These are phyloP conservation scores for Drosophila paramelanica DNA, from an alignment of 2,888 invertebrate species.

Conservation along the genomic window DNA sequence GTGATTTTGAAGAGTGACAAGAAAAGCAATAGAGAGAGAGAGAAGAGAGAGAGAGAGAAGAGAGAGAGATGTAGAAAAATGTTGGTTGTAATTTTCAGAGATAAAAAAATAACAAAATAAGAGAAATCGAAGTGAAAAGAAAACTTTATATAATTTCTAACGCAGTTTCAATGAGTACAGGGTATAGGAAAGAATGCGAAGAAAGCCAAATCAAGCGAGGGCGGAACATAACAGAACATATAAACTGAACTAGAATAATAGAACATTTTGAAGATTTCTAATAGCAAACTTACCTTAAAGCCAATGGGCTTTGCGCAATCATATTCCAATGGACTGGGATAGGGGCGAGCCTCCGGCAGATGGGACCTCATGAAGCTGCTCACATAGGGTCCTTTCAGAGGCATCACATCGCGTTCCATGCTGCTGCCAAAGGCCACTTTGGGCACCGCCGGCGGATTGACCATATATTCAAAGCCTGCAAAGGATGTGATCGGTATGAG, in stretches of 20 bases:
- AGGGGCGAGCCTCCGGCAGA: slow-evolving; percentile 71
- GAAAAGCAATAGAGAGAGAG: too few relatives aligned
- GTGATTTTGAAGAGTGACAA: too few relatives aligned
- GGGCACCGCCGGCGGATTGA: slow-evolving; percentile 85
- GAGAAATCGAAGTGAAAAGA: not conserved
- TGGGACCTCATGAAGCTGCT: slow-evolving; percentile 86
- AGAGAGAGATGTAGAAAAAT: not conserved
- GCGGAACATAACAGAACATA: too few relatives aligned
- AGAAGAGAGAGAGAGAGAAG: not conserved
- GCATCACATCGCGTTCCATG: slow-evolving; percentile 85
- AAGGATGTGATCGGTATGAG: not conserved
- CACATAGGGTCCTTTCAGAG: slow-evolving; percentile 84
- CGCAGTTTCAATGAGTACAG: too few relatives aligned
- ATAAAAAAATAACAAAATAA: not conserved
- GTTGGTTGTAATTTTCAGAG: too few relatives aligned
- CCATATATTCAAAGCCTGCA: slow-evolving; percentile 87
- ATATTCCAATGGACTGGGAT: slow-evolving; percentile 78
- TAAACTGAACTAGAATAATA: too few relatives aligned
- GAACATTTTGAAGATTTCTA: not conserved
- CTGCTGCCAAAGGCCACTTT: slow-evolving; percentile 86
- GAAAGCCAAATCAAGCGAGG: too few relatives aligned
- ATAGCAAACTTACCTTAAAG: slow-evolving; percentile 65
- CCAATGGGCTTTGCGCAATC: slow-evolving; percentile 51
- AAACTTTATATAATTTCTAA: not conserved
- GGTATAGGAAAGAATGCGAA: not conserved